Conservation (phyloP, 2,888 invertebrate species). For the Flexamia atlantica region DNA sequence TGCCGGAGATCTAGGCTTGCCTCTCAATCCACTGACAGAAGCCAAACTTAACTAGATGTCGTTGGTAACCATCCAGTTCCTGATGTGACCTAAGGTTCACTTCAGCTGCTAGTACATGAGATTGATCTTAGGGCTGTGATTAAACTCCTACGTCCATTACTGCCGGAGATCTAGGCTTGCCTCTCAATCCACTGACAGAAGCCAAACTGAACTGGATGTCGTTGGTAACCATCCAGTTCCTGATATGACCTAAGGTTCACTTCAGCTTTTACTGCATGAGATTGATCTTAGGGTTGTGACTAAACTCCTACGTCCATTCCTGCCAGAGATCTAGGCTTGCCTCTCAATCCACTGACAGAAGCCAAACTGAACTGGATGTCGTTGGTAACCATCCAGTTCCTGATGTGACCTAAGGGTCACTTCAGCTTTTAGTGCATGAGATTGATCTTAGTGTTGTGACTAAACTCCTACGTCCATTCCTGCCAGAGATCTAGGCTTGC, state of each 20-base stretch:
- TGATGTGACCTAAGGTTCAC: too few relatives aligned
- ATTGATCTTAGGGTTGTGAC: not conserved
- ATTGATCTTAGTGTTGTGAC: slow-evolving; percentile 57
- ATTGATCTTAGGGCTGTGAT: not conserved
- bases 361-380: slow-evolving; percentile 8
- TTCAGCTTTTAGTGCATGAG: not conserved
- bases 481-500: not conserved
- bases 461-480: slow-evolving; percentile 40
- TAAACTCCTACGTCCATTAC: slow-evolving; percentile 34
- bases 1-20: not conserved
- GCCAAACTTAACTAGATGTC: not conserved
- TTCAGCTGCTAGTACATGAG: too few relatives aligned
- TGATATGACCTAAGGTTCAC: not conserved
- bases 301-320: slow-evolving; percentile 1
- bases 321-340: not conserved
- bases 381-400: not conserved
- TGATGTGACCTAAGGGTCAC: not conserved
- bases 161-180: not conserved
- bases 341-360: not conserved
- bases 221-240: not conserved
- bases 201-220: slow-evolving; percentile 12
- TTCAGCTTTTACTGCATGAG: too few relatives aligned
- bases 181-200: slow-evolving; percentile 5
- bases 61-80: not conserved
- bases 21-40: not conserved